These are phyloP conservation scores for Heliconius cydno DNA, from an alignment of 2,888 invertebrate genomes.

Conservation along the genomic window DNA sequence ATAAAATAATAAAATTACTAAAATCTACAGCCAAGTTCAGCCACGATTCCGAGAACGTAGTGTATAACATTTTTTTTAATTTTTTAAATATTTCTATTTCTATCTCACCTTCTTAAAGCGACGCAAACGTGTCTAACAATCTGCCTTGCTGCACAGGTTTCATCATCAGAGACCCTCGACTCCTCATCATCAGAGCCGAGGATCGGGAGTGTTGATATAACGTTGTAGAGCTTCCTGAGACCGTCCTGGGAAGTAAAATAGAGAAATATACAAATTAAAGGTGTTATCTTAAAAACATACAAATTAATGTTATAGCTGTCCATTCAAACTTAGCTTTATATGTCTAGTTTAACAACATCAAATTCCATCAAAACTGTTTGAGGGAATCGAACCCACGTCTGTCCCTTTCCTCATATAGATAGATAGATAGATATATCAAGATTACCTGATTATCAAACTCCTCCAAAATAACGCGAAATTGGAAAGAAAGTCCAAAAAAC, in stretches of 20 bases:
- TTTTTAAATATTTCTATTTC: neutral
- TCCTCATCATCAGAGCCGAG: constrained; percentile 88
- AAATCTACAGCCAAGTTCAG: too few species aligned
- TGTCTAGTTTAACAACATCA: neutral
- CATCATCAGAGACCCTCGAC: constrained; percentile 87
- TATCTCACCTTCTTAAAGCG: constrained; percentile 87
- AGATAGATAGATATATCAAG: neutral
- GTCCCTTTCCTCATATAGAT: neutral
- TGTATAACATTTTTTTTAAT: too few species aligned
- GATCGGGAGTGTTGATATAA: constrained; percentile 94
- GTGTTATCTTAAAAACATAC: neutral
- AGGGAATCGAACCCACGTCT: neutral
- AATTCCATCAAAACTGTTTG: neutral
- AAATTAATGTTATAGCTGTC: too few species aligned
- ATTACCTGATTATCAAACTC: constrained; percentile 92
- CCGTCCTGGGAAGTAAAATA: constrained; percentile 88
- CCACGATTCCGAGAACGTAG: too few species aligned
- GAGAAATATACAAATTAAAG: neutral
- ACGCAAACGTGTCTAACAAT: constrained; percentile 95
- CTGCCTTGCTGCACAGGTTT: constrained; percentile 94
- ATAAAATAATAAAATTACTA: too few species aligned
- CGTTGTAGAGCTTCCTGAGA: constrained; percentile 95
- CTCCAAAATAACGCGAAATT: constrained; percentile 95
- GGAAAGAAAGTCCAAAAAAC: constrained; percentile 98
- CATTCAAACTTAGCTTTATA: neutral